phyloP scores from a whole-genome alignment of 2,888 invertebrate genomes.

The Parnassius glacialis region DNA sequence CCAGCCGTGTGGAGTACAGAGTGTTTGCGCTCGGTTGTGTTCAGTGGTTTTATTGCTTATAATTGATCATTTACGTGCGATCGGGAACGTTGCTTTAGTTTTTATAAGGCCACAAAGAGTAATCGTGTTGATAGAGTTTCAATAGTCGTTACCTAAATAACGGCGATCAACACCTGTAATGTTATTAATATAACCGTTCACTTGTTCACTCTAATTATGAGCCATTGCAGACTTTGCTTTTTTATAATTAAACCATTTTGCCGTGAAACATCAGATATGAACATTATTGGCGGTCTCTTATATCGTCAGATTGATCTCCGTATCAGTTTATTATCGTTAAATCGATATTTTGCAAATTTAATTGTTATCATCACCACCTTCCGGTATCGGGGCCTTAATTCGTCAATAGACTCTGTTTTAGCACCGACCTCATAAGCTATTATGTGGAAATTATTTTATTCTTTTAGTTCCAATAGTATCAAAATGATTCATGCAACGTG shows the following conservation, averaged over 20 bases:
- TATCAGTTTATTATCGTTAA: background rate
- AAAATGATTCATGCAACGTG: no score
- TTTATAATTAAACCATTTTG: background rate
- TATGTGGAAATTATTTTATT: no score
- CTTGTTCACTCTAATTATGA: slow-evolving; percentile 5
- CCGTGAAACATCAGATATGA: background rate
- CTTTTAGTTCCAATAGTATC: no score
- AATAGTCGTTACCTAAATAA: slow-evolving; percentile 20
- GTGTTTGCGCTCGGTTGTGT: slow-evolving; percentile 35
- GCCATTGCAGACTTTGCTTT: background rate
- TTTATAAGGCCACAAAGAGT: slow-evolving; percentile 25
- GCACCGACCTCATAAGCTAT: no score
- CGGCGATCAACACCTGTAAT: slow-evolving; percentile 23
- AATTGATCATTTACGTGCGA: slow-evolving; percentile 45
- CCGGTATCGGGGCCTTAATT: no score
- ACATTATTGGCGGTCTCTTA: background rate
- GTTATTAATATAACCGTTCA: slow-evolving; percentile 18
- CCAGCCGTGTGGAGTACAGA: slow-evolving; percentile 12
- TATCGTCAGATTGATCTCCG: background rate
- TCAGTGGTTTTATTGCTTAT: slow-evolving; percentile 50
- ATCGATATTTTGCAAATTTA: background rate
- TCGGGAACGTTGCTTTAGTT: slow-evolving; percentile 29
- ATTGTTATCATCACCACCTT: no score
- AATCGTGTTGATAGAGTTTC: slow-evolving; percentile 14
- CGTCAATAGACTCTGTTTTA: no score